phyloP scores from a whole-genome alignment of 1,140 invertebrate species.

The Eulimnadia texana region DNA sequence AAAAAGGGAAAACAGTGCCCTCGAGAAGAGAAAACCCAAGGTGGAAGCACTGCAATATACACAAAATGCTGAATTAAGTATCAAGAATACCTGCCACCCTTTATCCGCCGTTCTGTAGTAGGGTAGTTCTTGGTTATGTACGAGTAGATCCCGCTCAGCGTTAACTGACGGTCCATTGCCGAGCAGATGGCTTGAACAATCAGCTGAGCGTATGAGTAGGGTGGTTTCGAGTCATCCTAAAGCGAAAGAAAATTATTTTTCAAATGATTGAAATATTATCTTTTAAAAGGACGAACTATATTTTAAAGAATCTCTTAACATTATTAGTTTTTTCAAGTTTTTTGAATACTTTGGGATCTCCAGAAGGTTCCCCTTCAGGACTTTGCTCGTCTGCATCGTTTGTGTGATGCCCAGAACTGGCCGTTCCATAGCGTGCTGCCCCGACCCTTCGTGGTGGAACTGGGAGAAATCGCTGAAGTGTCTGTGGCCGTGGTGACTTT shows the following conservation, averaged over 20 bases:
- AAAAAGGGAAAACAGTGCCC: neutral
- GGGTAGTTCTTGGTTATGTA: slow-evolving; percentile 98
- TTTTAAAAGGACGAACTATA: too few relatives aligned
- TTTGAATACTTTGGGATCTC: slow-evolving; percentile 15
- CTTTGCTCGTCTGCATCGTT: neutral
- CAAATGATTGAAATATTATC: too few relatives aligned
- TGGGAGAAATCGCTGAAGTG: slow-evolving; percentile 9
- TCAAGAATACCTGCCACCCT: slow-evolving; percentile 68
- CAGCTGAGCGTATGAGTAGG: slow-evolving; percentile 94
- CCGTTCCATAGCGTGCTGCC: neutral
- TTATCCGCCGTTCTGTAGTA: slow-evolving; percentile 96
- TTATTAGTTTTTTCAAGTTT: too few relatives aligned
- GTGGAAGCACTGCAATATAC: too few relatives aligned
- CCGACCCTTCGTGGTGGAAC: slow-evolving; percentile 10
- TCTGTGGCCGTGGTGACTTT: slow-evolving; percentile 23
- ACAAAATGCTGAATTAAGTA: too few relatives aligned
- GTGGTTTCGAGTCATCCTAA: slow-evolving; percentile 78
- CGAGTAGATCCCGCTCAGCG: slow-evolving; percentile 95
- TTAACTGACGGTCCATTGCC: slow-evolving; percentile 86
- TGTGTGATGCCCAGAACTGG: neutral
- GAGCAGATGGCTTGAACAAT: slow-evolving; percentile 96
- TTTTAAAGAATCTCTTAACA: too few relatives aligned
- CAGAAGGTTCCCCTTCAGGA: slow-evolving; percentile 1
- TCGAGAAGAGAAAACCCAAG: neutral
- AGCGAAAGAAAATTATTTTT: too few relatives aligned